Evolutionary conservation across 37 sponge, comb jelly and placozoan species (phyloP).

Genomic region (Aphrocallistes beatrix): DNA sequence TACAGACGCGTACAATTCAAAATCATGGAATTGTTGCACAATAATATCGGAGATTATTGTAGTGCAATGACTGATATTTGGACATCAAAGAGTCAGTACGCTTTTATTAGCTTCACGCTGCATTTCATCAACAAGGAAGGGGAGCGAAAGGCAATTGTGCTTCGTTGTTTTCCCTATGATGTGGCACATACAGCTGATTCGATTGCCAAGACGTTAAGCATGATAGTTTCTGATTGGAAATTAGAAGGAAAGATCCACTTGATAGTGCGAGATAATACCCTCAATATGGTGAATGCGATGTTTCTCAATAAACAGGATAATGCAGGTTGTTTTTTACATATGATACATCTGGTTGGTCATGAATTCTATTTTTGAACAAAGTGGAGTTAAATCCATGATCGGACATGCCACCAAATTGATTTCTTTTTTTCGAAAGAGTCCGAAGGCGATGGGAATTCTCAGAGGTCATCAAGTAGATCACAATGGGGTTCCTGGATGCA

Average conservation of each 20-base stretch:
- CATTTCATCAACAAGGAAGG: constrained; percentile 12
- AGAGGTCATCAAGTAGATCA: not conserved
- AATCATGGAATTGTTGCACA: not conserved
- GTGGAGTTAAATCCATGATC: not conserved
- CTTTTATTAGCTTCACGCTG: constrained; percentile 8
- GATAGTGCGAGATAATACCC: not conserved
- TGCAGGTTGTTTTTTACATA: constrained; percentile 18
- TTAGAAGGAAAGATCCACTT: constrained; percentile 7
- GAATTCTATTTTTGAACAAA: constrained; percentile 20
- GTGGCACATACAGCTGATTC: not conserved
- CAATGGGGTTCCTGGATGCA: constrained; percentile 2
- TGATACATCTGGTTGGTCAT: constrained; percentile 15
- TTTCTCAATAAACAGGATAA: not conserved
- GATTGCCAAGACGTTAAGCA: constrained; percentile 6
- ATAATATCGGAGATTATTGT: not conserved
- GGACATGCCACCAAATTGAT: not conserved
- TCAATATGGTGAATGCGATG: not conserved
- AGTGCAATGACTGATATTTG: constrained; percentile 13
- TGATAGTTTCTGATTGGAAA: constrained; percentile 1
- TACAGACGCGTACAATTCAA: not conserved
- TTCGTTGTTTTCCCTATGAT: constrained; percentile 15
- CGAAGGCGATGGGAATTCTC: constrained; percentile 17
- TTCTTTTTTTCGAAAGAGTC: constrained; percentile 10
- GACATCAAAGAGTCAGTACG: not conserved
- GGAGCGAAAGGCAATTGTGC: constrained; percentile 9